These are phyloP conservation scores for Sebastes itinus DNA, from an alignment of 2,797 vertebrate genomes.

Conservation along the genomic window DNA sequence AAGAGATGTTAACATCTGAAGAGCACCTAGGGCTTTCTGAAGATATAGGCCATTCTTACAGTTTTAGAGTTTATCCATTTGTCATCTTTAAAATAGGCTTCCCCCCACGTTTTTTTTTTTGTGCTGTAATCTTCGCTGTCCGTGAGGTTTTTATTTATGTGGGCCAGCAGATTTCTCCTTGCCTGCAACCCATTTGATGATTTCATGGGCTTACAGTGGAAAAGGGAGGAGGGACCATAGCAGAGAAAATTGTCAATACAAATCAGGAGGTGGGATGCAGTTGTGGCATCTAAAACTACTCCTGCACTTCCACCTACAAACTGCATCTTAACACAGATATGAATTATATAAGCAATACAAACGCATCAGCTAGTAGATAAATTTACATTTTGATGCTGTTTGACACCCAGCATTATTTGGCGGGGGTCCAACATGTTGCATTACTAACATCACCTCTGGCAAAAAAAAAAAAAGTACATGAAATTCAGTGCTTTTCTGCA, in stretches of 20 bases:
- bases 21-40: conserved; percentile 58
- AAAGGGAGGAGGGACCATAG: not conserved
- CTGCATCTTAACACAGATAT: not conserved
- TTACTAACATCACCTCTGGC: not conserved
- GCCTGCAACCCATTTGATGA: not conserved
- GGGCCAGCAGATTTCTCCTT: not conserved
- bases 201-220: not conserved
- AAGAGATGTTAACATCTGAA: conserved; percentile 71
- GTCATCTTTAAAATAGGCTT: conserved; percentile 42
- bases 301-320: not conserved
- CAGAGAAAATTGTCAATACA: not conserved
- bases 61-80: conserved; percentile 50
- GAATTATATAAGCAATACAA: not conserved
- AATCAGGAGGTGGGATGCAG: not conserved
- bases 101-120: conserved; percentile 11
- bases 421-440: not conserved
- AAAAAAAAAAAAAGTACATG: not conserved
- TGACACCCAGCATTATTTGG: not conserved
- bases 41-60: conserved; percentile 61
- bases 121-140: conserved; percentile 8
- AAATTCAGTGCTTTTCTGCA: not conserved
- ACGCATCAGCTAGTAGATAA: not conserved
- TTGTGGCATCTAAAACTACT: not conserved
- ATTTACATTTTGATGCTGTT: not conserved
- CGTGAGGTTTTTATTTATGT: not conserved